phyloP scores from a whole-genome alignment of 2,888 invertebrate genomes.

The Odontocolon sp. region DNA sequence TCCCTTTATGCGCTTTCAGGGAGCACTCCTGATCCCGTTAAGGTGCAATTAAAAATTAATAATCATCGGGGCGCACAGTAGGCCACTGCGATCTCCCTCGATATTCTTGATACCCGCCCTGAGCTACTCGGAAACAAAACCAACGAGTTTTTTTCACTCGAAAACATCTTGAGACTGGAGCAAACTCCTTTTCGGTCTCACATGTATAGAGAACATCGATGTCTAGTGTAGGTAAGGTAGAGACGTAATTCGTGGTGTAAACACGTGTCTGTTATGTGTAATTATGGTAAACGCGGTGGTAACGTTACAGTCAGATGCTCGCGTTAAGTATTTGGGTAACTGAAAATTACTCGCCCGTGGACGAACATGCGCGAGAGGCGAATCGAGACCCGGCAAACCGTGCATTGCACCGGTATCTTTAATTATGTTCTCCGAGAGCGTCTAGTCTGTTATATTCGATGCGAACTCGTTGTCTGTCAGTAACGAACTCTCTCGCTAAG shows the following conservation, averaged over 20 bases:
- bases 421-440: constrained; percentile 42
- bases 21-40: constrained; percentile 49
- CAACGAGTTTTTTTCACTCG: not conserved
- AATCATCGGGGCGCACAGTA: constrained; percentile 52
- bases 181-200: not conserved
- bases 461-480: not conserved
- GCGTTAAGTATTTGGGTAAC: constrained; percentile 66
- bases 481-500: not conserved
- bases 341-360: constrained; percentile 61
- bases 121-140: not conserved
- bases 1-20: constrained; percentile 16
- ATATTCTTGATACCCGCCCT: not conserved
- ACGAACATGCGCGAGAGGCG: constrained; percentile 6
- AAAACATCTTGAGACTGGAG: not conserved
- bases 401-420: constrained; percentile 41
- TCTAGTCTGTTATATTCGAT: too few species aligned
- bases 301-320: constrained; percentile 56
- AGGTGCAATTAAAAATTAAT: constrained; percentile 63
- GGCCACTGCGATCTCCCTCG: constrained; percentile 23
- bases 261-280: constrained; percentile 57
- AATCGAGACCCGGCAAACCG: not conserved
- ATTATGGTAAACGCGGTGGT: constrained; percentile 60
- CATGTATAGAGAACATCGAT: not conserved
- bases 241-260: constrained; percentile 54
- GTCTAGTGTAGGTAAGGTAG: not conserved